Conservation (phyloP, 2,113 vertebrate genomes). For the Suncus etruscus region DNA sequence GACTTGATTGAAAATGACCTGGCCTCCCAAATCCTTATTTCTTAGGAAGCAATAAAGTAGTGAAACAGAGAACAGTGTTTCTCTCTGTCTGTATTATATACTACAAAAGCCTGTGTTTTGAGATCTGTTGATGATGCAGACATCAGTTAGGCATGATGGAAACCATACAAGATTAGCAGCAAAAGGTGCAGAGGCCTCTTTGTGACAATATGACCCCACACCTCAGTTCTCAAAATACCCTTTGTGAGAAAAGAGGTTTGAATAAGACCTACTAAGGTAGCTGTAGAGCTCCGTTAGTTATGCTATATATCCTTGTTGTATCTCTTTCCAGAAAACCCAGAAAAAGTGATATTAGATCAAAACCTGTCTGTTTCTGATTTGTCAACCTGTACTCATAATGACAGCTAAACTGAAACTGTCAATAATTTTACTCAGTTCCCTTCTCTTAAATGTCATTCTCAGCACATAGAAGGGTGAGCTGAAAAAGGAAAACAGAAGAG, state of each 20-base stretch:
- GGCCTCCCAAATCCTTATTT: slow-evolving; percentile 55
- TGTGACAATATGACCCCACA: slow-evolving; percentile 39
- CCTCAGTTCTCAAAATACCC: background rate
- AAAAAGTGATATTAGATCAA: background rate
- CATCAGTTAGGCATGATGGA: slow-evolving; percentile 53
- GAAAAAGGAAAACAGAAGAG: background rate
- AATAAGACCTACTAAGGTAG: background rate
- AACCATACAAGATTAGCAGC: slow-evolving; percentile 52
- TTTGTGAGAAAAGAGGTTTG: background rate
- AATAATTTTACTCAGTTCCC: background rate
- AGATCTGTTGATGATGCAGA: slow-evolving; percentile 24
- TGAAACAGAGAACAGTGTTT: slow-evolving; percentile 73
- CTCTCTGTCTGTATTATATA: slow-evolving; percentile 60
- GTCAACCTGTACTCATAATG: background rate
- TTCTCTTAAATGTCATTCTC: slow-evolving; percentile 13
- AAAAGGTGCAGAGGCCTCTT: background rate
- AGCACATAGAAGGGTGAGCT: background rate
- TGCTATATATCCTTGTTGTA: background rate
- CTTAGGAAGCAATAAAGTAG: slow-evolving; percentile 75
- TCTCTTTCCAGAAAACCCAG: slow-evolving; percentile 37
- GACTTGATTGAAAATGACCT: slow-evolving; percentile 73
- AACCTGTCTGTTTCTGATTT: background rate
- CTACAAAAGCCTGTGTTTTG: slow-evolving; percentile 62
- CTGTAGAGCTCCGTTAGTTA: background rate
- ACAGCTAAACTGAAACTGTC: background rate